Evolutionary conservation across 2,797 vertebrate species (phyloP).

Genomic region (Netta rufina): DNA sequence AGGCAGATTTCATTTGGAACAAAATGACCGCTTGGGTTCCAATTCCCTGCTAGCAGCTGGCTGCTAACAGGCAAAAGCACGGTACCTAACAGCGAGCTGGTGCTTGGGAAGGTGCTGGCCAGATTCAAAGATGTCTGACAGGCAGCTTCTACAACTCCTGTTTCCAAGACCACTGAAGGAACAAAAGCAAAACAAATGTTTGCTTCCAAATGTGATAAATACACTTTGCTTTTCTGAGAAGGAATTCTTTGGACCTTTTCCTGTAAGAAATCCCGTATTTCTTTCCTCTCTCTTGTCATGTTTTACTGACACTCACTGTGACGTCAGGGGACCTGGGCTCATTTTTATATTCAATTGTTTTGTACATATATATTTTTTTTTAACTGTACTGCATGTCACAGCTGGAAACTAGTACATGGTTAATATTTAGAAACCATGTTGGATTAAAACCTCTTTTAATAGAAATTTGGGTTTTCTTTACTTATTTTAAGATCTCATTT

Average conservation of each 20-base stretch:
- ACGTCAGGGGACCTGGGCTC: slow-evolving; percentile 29
- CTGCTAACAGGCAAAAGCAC: neutral
- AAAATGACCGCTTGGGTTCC: neutral
- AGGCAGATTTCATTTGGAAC: slow-evolving; percentile 25
- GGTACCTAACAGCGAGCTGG: neutral
- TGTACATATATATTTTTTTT: slow-evolving; percentile 6
- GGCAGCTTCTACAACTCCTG: neutral
- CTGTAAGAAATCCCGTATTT: neutral
- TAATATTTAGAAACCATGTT: slow-evolving; percentile 50
- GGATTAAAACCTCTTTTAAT: slow-evolving; percentile 69
- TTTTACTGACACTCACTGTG: slow-evolving; percentile 59
- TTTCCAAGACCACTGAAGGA: neutral
- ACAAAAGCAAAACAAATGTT: neutral
- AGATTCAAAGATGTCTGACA: neutral
- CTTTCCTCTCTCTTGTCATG: neutral
- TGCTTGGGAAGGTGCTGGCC: neutral
- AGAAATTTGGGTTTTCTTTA: neutral
- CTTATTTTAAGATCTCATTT: neutral
- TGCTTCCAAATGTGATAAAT: neutral
- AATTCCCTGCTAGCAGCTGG: slow-evolving; percentile 34
- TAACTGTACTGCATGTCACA: slow-evolving; percentile 70
- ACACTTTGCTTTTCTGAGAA: neutral
- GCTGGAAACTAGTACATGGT: slow-evolving; percentile 27
- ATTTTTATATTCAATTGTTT: slow-evolving; percentile 39
- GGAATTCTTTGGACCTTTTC: neutral